Conservation (phyloP, 37 sponge, comb jelly and placozoan genomes). For the Halisarca cf. caerulea region DNA sequence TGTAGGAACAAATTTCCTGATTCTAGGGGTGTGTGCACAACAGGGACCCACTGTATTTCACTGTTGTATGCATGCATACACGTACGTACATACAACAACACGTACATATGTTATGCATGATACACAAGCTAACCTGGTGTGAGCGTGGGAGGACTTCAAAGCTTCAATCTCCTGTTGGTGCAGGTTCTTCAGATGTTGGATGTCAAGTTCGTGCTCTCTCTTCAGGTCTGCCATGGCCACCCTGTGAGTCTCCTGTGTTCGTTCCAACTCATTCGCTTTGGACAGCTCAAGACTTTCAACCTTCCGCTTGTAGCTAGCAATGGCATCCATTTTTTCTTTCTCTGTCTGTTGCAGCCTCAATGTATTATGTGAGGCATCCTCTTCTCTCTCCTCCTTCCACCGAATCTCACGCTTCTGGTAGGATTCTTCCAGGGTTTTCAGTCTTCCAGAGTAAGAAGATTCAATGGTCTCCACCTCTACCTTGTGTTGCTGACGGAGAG, state of each 20-base stretch:
- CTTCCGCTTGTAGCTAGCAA: slow-evolving; percentile 40
- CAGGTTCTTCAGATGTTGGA: slow-evolving; percentile 52
- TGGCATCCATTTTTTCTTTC: slow-evolving; percentile 55
- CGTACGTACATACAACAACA: slow-evolving; percentile 7
- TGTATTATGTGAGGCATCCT: slow-evolving; percentile 1
- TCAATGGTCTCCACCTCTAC: slow-evolving; percentile 62
- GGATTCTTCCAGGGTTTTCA: slow-evolving; percentile 61
- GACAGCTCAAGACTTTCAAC: slow-evolving; percentile 47
- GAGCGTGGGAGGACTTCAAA: slow-evolving; percentile 64
- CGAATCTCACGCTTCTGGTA: slow-evolving; percentile 60
- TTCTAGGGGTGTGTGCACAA: too few relatives aligned
- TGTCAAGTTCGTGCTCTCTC: slow-evolving; percentile 67
- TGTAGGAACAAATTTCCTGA: too few relatives aligned
- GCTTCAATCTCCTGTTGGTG: slow-evolving; percentile 73
- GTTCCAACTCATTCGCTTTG: slow-evolving; percentile 50
- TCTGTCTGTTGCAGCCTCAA: slow-evolving; percentile 45
- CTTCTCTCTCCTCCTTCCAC: slow-evolving; percentile 56
- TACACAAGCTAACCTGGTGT: slow-evolving; percentile 60
- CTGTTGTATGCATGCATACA: neutral
- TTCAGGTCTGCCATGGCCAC: slow-evolving; percentile 59
- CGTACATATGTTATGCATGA: neutral
- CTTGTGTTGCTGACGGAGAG: slow-evolving; percentile 12
- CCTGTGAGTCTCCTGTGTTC: slow-evolving; percentile 61
- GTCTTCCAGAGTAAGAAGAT: slow-evolving; percentile 28
- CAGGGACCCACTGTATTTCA: too few relatives aligned